Evolutionary conservation across 1,140 invertebrate genomes (phyloP), one percentile per base, ranked within the genome.

Genomic region (Drosophila leontia): DNA sequence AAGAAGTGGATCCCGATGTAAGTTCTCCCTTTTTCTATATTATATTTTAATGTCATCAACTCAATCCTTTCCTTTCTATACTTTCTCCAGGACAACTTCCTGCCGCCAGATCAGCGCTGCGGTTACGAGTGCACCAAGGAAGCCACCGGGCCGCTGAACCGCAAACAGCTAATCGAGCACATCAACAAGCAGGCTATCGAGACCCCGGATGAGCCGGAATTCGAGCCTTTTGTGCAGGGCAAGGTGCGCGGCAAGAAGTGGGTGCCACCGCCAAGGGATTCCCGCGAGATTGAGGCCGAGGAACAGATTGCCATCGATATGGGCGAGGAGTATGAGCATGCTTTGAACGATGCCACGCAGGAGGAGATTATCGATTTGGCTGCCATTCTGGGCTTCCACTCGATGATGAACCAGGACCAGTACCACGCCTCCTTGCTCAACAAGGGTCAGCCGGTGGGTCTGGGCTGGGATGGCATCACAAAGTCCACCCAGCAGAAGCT

Each of bases 401-500:
- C 98, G 56, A 99, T 99, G 97, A 97, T 99, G 96, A 99, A 99
- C 94, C 99, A 99, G 95, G 98, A 99, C 93, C 99, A 99, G 93
- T 99, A 99, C 93, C 98, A 99, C 94, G 98, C 98, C 57, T 99
- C 98, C 44, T 93, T 98, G 55, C 93, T 98, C 63, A 98, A 98
- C 94, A 98, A 98, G 93, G 97, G 97, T 19, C 97, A 98, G 92
- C 96, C 96, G 0, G 94, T 97, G 70, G 96, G 96, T 51, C 93
- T 98, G 64, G 97, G 97, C 64, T 98, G 97, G 97, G 97, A 97
- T 92, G 98, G 98, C 80, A 96, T 98, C 79, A 99, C 98, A 11
- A 99, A 98, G 94, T 97, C 98, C 64, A 96, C 98, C 81, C 96
- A 97, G 94, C 97, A 96, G 67, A 99, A 99, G 95, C 94, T 96